Evolutionary conservation across 2,797 vertebrate species (phyloP).

Genomic region (Amblyopsis hoosieri): DNA sequence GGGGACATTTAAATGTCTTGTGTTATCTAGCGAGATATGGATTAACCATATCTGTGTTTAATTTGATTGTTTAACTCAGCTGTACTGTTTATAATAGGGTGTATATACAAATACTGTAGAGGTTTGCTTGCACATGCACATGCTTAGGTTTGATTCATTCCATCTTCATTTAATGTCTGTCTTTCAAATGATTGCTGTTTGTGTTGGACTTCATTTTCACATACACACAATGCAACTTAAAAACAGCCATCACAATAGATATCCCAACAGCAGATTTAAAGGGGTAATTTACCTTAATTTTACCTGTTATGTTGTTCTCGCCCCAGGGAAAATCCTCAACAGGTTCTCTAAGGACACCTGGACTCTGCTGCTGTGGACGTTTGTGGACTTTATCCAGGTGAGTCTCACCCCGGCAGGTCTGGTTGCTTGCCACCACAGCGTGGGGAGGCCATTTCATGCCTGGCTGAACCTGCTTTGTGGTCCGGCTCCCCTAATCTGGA

Average conservation of each 20-base stretch:
- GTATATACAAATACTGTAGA: background rate
- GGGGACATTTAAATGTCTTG: constrained; percentile 18
- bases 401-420: constrained; percentile 76
- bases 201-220: no score
- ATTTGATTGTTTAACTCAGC: constrained; percentile 23
- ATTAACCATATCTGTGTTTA: constrained; percentile 28
- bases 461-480: constrained; percentile 82
- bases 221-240: constrained; percentile 11
- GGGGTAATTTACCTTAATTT: constrained; percentile 24
- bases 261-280: background rate
- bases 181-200: no score
- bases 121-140: background rate
- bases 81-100: background rate
- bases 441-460: constrained; percentile 84
- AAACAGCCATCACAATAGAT: background rate
- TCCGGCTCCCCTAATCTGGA: constrained; percentile 81
- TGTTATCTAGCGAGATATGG: constrained; percentile 31
- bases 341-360: constrained; percentile 96
- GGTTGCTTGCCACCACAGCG: constrained; percentile 64
- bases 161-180: no score
- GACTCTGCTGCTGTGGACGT: constrained; percentile 92
- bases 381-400: constrained; percentile 96
- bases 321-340: constrained; percentile 78
- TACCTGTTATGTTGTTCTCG: constrained; percentile 40
- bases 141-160: background rate